These are phyloP conservation scores for Sinonovacula constricta DNA, from an alignment of 1,140 invertebrate species.

Conservation along the genomic window DNA sequence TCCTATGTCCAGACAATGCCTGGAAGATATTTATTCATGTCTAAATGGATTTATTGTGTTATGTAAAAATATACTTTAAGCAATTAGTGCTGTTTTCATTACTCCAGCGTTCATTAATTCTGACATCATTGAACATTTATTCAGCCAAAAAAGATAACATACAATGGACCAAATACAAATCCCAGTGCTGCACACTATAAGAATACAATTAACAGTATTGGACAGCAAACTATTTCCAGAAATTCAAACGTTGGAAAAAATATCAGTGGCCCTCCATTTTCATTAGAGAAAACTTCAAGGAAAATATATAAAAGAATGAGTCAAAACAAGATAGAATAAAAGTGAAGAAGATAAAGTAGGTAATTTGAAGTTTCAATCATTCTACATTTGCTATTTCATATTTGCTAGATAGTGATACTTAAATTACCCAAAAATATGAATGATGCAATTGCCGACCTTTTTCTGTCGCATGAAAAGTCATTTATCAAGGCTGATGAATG, in stretches of 20 bases:
- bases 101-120: constrained; percentile 28
- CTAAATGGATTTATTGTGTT: constrained; percentile 20
- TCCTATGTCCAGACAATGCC: constrained; percentile 25
- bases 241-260: constrained; percentile 8
- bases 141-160: constrained; percentile 25
- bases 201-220: constrained; percentile 18
- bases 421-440: too few relatives aligned
- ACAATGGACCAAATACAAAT: constrained; percentile 34
- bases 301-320: too few relatives aligned
- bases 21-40: constrained; percentile 30
- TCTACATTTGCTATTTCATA: too few relatives aligned
- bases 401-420: too few relatives aligned
- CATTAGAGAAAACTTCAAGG: too few relatives aligned
- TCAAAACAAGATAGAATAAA: too few relatives aligned
- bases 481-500: too few relatives aligned
- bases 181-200: constrained; percentile 25
- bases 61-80: background rate
- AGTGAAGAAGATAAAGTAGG: too few relatives aligned
- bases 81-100: background rate
- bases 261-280: too few relatives aligned
- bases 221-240: constrained; percentile 15
- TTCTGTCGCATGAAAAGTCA: too few relatives aligned
- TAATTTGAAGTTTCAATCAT: too few relatives aligned
- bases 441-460: too few relatives aligned
- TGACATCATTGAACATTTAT: constrained; percentile 38